A percentile compares a stretch with the other conserved stretches of the same genome.
phyloP scores from a whole-genome alignment of 1,140 invertebrate species.

The Hydropsyche tenuis region DNA sequence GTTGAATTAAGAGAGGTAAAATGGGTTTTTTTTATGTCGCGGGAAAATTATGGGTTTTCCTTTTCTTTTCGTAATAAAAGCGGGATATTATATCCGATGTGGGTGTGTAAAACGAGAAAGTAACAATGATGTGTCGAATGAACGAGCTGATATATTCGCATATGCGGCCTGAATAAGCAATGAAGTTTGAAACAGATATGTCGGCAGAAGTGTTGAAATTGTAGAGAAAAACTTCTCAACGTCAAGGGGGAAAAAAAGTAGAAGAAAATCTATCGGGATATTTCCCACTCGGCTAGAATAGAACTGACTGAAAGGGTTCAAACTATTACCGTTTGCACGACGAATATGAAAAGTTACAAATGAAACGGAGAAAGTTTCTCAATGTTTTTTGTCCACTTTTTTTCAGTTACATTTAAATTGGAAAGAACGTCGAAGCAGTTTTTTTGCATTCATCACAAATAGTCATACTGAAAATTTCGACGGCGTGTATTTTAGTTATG shows the following conservation, averaged over 20 bases:
- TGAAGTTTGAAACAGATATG: slow-evolving; percentile 3
- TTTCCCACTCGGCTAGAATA: neutral
- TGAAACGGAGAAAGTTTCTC: neutral
- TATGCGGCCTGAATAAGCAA: slow-evolving; percentile 16
- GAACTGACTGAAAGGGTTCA: neutral
- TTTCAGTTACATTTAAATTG: neutral
- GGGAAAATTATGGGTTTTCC: too few relatives aligned
- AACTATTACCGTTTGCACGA: neutral
- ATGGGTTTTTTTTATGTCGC: too few relatives aligned
- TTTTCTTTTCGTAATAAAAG: too few relatives aligned
- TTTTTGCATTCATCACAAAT: neutral
- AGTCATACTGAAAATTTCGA: neutral
- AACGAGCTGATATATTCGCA: slow-evolving; percentile 4
- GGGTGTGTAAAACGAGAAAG: neutral
- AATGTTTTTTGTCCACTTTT: neutral
- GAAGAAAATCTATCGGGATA: neutral
- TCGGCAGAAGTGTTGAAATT: too few relatives aligned
- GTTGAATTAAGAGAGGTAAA: too few relatives aligned
- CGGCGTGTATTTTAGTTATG: neutral
- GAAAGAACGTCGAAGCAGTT: neutral
- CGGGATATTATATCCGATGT: too few relatives aligned
- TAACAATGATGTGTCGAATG: slow-evolving; percentile 11
- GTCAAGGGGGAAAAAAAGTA: neutral
- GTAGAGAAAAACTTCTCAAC: too few relatives aligned
- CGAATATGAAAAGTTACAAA: slow-evolving; percentile 4